Evolutionary conservation across 23 tunicate genomes (phyloP).

Genomic region (Halocynthia roretzi): DNA sequence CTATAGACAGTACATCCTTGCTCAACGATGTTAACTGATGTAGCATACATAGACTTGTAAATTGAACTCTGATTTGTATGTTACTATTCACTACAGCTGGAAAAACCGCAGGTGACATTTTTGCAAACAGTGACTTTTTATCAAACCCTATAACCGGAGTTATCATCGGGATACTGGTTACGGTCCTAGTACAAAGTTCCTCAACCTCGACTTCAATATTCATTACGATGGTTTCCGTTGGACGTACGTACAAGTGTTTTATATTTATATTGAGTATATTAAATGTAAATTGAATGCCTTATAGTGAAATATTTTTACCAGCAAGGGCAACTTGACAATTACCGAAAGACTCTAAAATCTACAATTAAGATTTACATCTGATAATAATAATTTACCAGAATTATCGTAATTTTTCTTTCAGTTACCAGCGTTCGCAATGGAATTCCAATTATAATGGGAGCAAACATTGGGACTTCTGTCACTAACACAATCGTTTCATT

Average conservation of each 20-base stretch:
- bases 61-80: no score
- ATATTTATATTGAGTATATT: no score
- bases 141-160: constrained; percentile 80
- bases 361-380: no score
- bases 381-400: no score
- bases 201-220: constrained; percentile 93
- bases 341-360: no score
- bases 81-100: constrained; percentile 36
- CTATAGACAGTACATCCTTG: no score
- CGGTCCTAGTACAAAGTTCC: constrained; percentile 91
- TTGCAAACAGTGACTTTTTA: constrained; percentile 53
- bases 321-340: no score
- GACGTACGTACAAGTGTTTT: constrained; percentile 29
- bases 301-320: no score
- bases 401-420: neutral
- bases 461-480: constrained; percentile 47
- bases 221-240: constrained; percentile 83
- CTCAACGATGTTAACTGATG: no score
- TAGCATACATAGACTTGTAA: no score
- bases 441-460: constrained; percentile 30
- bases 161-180: constrained; percentile 80
- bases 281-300: no score
- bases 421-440: constrained; percentile 24
- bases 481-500: constrained; percentile 23
- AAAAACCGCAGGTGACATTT: constrained; percentile 77